phyloP scores from a whole-genome alignment of 1,140 invertebrate genomes.

The Drosophila insularis region DNA sequence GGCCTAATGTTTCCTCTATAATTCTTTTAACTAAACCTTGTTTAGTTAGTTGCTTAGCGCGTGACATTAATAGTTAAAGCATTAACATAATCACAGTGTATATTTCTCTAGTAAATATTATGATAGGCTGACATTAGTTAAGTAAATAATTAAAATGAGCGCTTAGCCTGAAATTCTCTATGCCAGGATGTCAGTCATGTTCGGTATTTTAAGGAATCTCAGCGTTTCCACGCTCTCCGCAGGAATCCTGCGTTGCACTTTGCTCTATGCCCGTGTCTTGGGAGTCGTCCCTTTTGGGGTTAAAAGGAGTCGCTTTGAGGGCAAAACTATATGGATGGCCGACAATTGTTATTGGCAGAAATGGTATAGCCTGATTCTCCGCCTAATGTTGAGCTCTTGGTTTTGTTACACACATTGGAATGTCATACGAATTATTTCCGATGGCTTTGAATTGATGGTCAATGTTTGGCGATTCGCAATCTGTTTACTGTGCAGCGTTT shows the following conservation, averaged over 20 bases:
- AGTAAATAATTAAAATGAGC: background rate
- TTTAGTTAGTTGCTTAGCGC: background rate
- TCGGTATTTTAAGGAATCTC: slow-evolving; percentile 5
- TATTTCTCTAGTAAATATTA: background rate
- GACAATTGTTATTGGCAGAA: slow-evolving; percentile 38
- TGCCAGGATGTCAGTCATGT: slow-evolving; percentile 47
- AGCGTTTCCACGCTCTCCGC: slow-evolving; percentile 30
- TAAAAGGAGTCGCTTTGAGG: background rate
- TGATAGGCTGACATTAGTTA: background rate
- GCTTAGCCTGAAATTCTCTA: too few relatives aligned
- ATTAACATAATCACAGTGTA: background rate
- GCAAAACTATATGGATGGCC: slow-evolving; percentile 16
- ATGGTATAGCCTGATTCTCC: slow-evolving; percentile 42
- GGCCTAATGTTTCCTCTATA: too few relatives aligned
- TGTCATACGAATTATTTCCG: background rate
- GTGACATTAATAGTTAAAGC: background rate
- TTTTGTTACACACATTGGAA: slow-evolving; percentile 9
- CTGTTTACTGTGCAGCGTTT: slow-evolving; percentile 22
- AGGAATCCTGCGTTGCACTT: slow-evolving; percentile 18
- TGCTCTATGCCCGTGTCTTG: slow-evolving; percentile 34
- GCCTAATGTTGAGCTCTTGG: slow-evolving; percentile 1
- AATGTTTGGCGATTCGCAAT: slow-evolving; percentile 28
- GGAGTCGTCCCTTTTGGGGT: slow-evolving; percentile 39
- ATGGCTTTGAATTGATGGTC: slow-evolving; percentile 25
- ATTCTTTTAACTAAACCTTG: too few relatives aligned